These are phyloP conservation scores for Andrena chrysosceles DNA, from an alignment of 2,888 invertebrate genomes.

Conservation along the genomic window DNA sequence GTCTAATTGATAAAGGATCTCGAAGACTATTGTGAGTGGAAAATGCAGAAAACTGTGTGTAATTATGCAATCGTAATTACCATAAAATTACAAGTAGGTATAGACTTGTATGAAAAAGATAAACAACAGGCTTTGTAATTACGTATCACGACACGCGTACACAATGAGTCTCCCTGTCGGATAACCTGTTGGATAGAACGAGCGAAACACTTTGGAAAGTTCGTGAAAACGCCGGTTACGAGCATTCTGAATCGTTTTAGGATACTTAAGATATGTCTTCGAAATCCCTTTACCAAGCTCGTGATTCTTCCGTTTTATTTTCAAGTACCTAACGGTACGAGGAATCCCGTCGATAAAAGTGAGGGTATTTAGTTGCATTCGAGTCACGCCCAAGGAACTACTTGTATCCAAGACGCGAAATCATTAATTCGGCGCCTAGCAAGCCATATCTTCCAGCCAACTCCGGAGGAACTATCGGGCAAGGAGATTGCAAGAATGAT, in stretches of 20 bases:
- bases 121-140: constrained; percentile 52
- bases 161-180: constrained; percentile 20
- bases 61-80: not conserved
- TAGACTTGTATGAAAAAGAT: not conserved
- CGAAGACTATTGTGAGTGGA: not conserved
- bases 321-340: not conserved
- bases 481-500: constrained; percentile 47
- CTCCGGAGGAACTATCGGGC: constrained; percentile 74
- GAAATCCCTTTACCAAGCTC: constrained; percentile 18
- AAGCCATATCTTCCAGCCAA: constrained; percentile 76
- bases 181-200: constrained; percentile 68
- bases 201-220: constrained; percentile 62
- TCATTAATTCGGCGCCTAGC: constrained; percentile 75
- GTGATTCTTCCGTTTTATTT: constrained; percentile 1
- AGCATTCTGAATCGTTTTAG: constrained; percentile 63
- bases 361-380: not conserved
- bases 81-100: not conserved
- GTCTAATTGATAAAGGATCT: not conserved
- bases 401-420: constrained; percentile 67
- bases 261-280: constrained; percentile 45
- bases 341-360: not conserved
- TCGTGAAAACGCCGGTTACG: constrained; percentile 59
- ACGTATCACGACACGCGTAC: constrained; percentile 35
- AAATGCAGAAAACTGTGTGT: not conserved
- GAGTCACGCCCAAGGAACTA: constrained; percentile 69